phyloP scores from a whole-genome alignment of 2,888 invertebrate genomes.

The Callinectes sapidus region DNA sequence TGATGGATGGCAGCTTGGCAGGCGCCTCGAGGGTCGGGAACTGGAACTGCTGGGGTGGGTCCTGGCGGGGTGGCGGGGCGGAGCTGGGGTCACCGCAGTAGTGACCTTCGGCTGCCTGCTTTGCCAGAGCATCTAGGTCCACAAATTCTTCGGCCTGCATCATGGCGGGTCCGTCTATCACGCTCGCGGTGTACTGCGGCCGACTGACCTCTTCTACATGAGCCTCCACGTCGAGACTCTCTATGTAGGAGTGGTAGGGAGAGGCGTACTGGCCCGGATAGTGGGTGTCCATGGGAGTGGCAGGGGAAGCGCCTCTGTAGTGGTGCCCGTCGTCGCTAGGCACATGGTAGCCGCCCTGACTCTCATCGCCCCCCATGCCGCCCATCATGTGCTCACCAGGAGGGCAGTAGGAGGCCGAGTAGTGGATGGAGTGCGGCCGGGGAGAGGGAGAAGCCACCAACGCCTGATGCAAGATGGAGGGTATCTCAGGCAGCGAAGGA shows the following conservation, averaged over 20 bases:
- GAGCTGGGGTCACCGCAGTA: conserved; percentile 41
- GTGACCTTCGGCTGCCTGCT: conserved; percentile 69
- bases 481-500: conserved; percentile 53
- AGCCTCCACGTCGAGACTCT: conserved; percentile 61
- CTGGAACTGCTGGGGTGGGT: conserved; percentile 49
- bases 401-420: conserved; percentile 52
- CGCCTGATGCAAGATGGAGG: conserved; percentile 66
- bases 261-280: conserved; percentile 53
- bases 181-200: conserved; percentile 41
- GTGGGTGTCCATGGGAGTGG: conserved; percentile 50
- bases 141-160: conserved; percentile 70
- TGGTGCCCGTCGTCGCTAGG: conserved; percentile 43
- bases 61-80: conserved; percentile 6
- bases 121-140: conserved; percentile 71
- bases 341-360: conserved; percentile 51
- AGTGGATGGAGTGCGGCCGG: conserved; percentile 53
- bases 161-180: conserved; percentile 55
- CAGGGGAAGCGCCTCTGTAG: conserved; percentile 43
- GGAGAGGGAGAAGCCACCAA: conserved; percentile 65
- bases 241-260: conserved; percentile 52
- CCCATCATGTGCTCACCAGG: conserved; percentile 1
- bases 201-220: conserved; percentile 63
- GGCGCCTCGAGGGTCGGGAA: conserved; percentile 44
- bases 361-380: conserved; percentile 42
- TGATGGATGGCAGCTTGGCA: conserved; percentile 61